phyloP scores from a whole-genome alignment of 2,113 vertebrate species.

The Noturus placidus region DNA sequence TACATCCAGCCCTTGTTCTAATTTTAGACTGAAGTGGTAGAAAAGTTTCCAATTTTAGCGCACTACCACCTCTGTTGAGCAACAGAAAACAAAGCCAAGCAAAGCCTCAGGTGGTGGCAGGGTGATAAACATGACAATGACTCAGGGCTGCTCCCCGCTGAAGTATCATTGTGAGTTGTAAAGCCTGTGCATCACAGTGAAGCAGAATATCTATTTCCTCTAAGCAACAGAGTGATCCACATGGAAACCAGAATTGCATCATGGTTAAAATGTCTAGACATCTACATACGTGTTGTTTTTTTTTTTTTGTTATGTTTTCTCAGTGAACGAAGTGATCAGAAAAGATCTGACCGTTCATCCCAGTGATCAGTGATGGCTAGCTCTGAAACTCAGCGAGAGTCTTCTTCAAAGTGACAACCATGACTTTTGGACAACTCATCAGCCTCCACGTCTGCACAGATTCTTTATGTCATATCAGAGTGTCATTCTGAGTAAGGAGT shows the following conservation, averaged over 20 bases:
- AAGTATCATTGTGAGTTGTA: not conserved
- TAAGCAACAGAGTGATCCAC: not conserved
- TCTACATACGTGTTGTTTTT: constrained; percentile 33
- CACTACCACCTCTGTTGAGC: constrained; percentile 70
- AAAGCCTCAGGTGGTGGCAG: constrained; percentile 21
- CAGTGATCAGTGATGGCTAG: constrained; percentile 72
- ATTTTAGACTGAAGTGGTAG: constrained; percentile 69
- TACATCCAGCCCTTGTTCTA: constrained; percentile 56
- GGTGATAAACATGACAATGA: constrained; percentile 37
- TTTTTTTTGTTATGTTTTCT: constrained; percentile 61
- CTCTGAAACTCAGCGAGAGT: constrained; percentile 30
- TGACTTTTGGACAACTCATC: not conserved
- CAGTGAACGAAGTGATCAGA: constrained; percentile 97
- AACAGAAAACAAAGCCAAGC: constrained; percentile 77
- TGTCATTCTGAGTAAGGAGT: not conserved
- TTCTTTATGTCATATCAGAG: constrained; percentile 41
- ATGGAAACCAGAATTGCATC: not conserved
- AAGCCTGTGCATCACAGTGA: not conserved
- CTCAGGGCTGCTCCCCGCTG: constrained; percentile 40
- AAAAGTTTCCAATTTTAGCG: constrained; percentile 75
- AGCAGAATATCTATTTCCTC: not conserved
- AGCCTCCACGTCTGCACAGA: constrained; percentile 4
- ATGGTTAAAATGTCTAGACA: not conserved
- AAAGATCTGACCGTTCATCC: constrained; percentile 88
- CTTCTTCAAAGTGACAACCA: constrained; percentile 16